Evolutionary conservation across 2,113 vertebrate species (phyloP), one percentile per base, ranked within the genome.

Genomic region (Sorex fumeus): DNA sequence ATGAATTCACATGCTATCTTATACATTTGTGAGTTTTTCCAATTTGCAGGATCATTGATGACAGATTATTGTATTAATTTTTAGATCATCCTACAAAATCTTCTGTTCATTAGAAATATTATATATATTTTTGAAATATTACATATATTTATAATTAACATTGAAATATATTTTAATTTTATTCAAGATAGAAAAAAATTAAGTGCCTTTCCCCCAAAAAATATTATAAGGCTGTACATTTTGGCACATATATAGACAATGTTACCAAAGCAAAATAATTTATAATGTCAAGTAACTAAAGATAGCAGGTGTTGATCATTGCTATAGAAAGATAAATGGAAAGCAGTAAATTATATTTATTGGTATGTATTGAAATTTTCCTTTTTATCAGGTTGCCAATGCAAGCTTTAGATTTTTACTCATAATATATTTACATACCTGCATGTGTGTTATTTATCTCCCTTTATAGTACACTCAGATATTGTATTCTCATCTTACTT

Each of bases 1-100:
- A 90, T 75, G 0, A 97, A 92, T 95, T 93, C 12, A 18, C 81
- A 92, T 82, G 0, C 28, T 40, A 95, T 85, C 15, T 30, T 71
- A 30, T 79, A 83, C 21, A 91, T 93, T 78, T 88, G 28, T 67
- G 78, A 93, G 1, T 84, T 69, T 94, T 97, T 96, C 85, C 57
- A 93, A 94, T 97, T 97, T 97, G 4, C 28, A 90, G 18, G 57
- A 85, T 95, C 82, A 96, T 19, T 93, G 53, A 87, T 96, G 85
- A 95, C 12, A 84, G 23, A 95, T 81, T 4, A 92, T 70, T 94
- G 93, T 2, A 97, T 90, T 95, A 96, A 91, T 77, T 96, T 72
- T 64, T 3, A 66, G 45, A 67, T 92, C 28, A 71, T 10, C 74
- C 21, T 80, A 88, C 90, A 12, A 5, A 70, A 1, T 78, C 23